Conservation (phyloP, 2,113 vertebrate genomes). For the Thamnophis sirtalis region DNA sequence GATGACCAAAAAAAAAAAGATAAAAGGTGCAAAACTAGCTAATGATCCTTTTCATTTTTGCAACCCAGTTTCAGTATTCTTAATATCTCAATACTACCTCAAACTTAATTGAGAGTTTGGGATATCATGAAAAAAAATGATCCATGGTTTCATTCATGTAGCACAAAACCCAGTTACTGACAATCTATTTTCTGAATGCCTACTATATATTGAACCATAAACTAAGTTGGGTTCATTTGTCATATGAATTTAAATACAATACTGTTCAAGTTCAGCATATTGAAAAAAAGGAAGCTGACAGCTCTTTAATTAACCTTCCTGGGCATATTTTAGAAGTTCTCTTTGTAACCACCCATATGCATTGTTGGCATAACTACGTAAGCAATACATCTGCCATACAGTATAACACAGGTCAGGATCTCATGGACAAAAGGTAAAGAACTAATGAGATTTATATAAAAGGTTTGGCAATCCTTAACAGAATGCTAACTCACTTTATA, state of each 20-base stretch:
- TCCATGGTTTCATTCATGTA: not conserved
- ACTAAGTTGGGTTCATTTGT: not conserved
- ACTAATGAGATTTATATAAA: not conserved
- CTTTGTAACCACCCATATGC: not conserved
- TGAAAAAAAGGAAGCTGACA: not conserved
- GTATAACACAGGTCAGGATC: not conserved
- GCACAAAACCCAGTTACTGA: not conserved
- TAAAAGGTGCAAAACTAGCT: not conserved
- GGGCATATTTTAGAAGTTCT: not conserved
- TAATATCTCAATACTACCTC: not conserved
- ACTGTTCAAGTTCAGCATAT: not conserved
- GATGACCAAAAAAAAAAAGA: not conserved
- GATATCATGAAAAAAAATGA: not conserved
- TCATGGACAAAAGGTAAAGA: not conserved
- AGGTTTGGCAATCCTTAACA: not conserved
- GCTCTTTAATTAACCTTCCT: not conserved
- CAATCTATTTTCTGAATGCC: not conserved
- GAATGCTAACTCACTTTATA: not conserved
- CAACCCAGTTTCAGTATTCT: not conserved
- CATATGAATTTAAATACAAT: not conserved
- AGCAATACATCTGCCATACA: not conserved
- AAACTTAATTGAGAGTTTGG: not conserved
- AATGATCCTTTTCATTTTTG: not conserved
- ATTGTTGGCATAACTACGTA: not conserved
- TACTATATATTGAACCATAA: not conserved